These are phyloP conservation scores for Lamproptera curius DNA, from an alignment of 2,888 invertebrate genomes.

Conservation along the genomic window DNA sequence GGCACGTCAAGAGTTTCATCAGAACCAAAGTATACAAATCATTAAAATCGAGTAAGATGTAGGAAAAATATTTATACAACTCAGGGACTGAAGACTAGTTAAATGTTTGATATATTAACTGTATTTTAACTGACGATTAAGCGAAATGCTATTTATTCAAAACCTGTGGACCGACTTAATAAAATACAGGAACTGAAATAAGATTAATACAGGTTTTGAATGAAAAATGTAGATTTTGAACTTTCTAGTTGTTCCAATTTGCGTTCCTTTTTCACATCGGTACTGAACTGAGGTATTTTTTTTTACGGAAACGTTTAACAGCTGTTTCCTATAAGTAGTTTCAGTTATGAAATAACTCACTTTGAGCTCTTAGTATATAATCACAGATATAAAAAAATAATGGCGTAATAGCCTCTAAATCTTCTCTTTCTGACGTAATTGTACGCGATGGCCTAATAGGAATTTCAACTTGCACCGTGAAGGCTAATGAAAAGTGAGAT, in stretches of 20 bases:
- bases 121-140: slow-evolving; percentile 65
- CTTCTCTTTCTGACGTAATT: too few species aligned
- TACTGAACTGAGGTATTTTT: slow-evolving; percentile 45
- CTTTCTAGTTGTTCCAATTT: slow-evolving; percentile 34
- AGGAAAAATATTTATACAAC: slow-evolving; percentile 77
- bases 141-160: slow-evolving; percentile 54
- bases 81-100: slow-evolving; percentile 78
- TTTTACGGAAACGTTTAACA: slow-evolving; percentile 29
- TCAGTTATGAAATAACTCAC: slow-evolving; percentile 3
- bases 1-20: slow-evolving; percentile 76
- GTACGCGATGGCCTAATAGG: background rate
- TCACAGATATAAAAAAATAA: slow-evolving; percentile 4
- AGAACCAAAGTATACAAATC: slow-evolving; percentile 79
- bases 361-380: background rate
- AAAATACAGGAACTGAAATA: slow-evolving; percentile 67
- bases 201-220: slow-evolving; percentile 73
- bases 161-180: slow-evolving; percentile 70
- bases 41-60: slow-evolving; percentile 76
- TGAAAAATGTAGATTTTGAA: slow-evolving; percentile 66
- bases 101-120: slow-evolving; percentile 78
- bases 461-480: slow-evolving; percentile 40
- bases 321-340: slow-evolving; percentile 11
- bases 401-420: too few species aligned
- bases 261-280: slow-evolving; percentile 35
- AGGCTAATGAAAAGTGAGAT: slow-evolving; percentile 52